A percentile compares a stretch with the other conserved stretches of the same genome.
phyloP scores from a whole-genome alignment of 2,113 vertebrate species.

The Chionis minor region DNA sequence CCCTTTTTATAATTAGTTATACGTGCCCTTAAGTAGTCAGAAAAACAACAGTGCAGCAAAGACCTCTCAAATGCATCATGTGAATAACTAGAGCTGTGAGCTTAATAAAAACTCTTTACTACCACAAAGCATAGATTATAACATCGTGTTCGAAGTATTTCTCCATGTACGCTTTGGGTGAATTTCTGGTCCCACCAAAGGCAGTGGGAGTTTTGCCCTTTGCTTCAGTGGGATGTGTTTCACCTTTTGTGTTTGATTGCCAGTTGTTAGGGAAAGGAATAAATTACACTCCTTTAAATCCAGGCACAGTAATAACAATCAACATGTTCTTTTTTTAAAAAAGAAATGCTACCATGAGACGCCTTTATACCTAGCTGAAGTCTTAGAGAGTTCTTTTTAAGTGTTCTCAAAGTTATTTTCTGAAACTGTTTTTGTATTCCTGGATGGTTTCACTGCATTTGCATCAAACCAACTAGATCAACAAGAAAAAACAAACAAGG shows the following conservation, averaged over 20 bases:
- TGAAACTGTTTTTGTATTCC: neutral
- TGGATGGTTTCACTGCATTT: neutral
- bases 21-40: neutral
- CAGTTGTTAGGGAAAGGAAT: neutral
- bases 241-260: neutral
- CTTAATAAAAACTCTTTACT: neutral
- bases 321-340: neutral
- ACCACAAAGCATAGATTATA: neutral
- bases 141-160: neutral
- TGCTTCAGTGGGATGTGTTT: neutral
- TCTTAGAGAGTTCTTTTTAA: neutral
- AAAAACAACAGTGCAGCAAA: neutral
- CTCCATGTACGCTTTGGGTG: neutral
- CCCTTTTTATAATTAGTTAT: neutral
- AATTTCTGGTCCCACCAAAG: neutral
- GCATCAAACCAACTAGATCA: constrained; percentile 28
- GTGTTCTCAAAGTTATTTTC: constrained; percentile 3
- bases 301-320: neutral
- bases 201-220: neutral
- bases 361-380: neutral
- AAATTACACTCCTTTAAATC: neutral
- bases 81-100: neutral
- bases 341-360: neutral
- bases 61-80: neutral
- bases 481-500: neutral